phyloP scores from a whole-genome alignment of 2,797 vertebrate species.

The Leuciscus waleckii region DNA sequence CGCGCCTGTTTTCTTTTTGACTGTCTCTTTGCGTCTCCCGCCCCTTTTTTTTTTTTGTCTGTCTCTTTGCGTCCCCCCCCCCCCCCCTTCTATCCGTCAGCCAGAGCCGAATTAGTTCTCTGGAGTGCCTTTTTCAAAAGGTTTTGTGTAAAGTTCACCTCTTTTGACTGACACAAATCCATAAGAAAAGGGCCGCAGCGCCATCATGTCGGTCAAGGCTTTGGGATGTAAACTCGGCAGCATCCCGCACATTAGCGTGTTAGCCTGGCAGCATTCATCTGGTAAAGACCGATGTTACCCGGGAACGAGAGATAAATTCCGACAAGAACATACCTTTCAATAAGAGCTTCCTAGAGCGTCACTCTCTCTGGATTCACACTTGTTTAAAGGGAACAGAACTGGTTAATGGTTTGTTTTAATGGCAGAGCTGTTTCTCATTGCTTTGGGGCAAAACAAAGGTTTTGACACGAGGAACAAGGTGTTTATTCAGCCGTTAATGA shows the following conservation, averaged over 20 bases:
- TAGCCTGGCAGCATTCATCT: constrained; percentile 5
- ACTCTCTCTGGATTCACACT: neutral
- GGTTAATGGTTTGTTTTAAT: constrained; percentile 40
- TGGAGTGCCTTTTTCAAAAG: constrained; percentile 79
- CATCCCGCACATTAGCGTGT: constrained; percentile 3
- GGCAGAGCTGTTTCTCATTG: constrained; percentile 28
- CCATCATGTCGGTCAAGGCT: constrained; percentile 57
- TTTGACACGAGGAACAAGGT: constrained; percentile 19
- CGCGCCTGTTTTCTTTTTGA: constrained; percentile 52
- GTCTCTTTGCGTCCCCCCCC: constrained; percentile 44
- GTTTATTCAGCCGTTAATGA: constrained; percentile 47
- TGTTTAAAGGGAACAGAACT: constrained; percentile 1
- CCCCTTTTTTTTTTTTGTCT: constrained; percentile 61
- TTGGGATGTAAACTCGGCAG: constrained; percentile 18
- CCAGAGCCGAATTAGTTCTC: constrained; percentile 79
- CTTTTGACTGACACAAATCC: constrained; percentile 81
- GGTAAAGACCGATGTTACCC: constrained; percentile 1
- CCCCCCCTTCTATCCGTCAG: constrained; percentile 67
- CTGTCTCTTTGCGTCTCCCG: constrained; percentile 48
- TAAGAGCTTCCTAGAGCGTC: neutral
- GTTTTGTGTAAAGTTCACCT: constrained; percentile 80
- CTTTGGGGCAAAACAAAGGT: constrained; percentile 30
- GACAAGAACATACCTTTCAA: neutral
- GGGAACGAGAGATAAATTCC: neutral
- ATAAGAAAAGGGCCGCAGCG: constrained; percentile 75